Conservation (phyloP, 2,888 invertebrate species). For the Allophyes oxyacanthae region DNA sequence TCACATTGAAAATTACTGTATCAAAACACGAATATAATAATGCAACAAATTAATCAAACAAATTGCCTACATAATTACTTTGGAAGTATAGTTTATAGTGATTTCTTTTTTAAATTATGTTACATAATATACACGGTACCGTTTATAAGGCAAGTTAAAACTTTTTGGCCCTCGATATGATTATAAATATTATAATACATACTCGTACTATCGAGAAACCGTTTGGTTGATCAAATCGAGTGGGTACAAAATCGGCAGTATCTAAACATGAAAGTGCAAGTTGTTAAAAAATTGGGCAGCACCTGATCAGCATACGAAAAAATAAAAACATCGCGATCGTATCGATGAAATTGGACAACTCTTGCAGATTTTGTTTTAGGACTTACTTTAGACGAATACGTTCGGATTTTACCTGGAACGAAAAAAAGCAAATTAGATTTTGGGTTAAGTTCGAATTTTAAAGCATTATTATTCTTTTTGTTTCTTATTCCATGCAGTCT, state of each 20-base stretch:
- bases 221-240: constrained; percentile 61
- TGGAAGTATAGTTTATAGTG: too few relatives aligned
- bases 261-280: constrained; percentile 67
- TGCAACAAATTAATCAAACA: too few relatives aligned
- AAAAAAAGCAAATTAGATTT: constrained; percentile 16
- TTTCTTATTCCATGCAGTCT: background rate
- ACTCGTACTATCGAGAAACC: constrained; percentile 58
- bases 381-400: constrained; percentile 9
- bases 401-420: constrained; percentile 30
- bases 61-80: too few relatives aligned
- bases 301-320: constrained; percentile 59
- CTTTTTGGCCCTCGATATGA: constrained; percentile 15
- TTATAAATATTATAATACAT: constrained; percentile 67
- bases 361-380: constrained; percentile 23
- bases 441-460: background rate
- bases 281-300: constrained; percentile 52
- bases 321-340: constrained; percentile 16
- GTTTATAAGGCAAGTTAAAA: constrained; percentile 1
- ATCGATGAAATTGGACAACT: constrained; percentile 36
- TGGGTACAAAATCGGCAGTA: constrained; percentile 66
- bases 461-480: background rate
- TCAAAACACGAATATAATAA: too few relatives aligned
- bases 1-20: too few relatives aligned
- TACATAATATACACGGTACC: too few relatives aligned
- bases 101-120: too few relatives aligned